phyloP scores from a whole-genome alignment of 2,797 vertebrate species.

The Pterois miles region DNA sequence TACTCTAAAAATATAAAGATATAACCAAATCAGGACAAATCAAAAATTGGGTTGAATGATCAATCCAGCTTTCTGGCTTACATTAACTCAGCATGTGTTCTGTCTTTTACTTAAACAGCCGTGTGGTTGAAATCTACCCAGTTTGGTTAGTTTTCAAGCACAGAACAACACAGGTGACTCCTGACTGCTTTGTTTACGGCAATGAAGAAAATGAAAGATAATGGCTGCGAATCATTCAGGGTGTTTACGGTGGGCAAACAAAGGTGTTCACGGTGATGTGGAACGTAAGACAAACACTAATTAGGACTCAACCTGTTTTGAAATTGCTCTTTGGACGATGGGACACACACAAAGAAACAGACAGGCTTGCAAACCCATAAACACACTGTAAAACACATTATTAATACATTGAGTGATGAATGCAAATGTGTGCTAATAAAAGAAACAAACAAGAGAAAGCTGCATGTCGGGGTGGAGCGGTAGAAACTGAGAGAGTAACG shows the following conservation, averaged over 20 bases:
- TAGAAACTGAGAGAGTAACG: constrained; percentile 19
- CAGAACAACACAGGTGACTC: neutral
- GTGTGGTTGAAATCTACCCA: neutral
- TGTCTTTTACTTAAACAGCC: neutral
- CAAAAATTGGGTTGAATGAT: neutral
- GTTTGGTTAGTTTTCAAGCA: neutral
- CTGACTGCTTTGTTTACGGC: constrained; percentile 23
- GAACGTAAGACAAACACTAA: constrained; percentile 42
- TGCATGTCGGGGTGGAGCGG: neutral
- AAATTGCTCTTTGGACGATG: constrained; percentile 21
- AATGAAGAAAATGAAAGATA: constrained; percentile 26
- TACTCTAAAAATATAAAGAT: too few species aligned
- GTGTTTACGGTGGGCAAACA: constrained; percentile 27
- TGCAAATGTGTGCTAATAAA: constrained; percentile 66
- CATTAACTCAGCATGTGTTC: neutral
- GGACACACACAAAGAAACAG: neutral
- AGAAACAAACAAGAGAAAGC: constrained; percentile 50
- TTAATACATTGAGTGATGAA: constrained; percentile 51
- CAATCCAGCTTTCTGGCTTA: neutral
- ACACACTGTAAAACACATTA: constrained; percentile 24
- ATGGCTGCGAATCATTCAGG: neutral
- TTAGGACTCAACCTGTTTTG: constrained; percentile 58
- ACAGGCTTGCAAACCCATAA: neutral
- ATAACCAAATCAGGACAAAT: too few species aligned
- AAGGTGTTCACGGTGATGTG: constrained; percentile 28